Evolutionary conservation across 2,113 vertebrate species (phyloP).

Genomic region (Cyanoramphus novaezelandiae): DNA sequence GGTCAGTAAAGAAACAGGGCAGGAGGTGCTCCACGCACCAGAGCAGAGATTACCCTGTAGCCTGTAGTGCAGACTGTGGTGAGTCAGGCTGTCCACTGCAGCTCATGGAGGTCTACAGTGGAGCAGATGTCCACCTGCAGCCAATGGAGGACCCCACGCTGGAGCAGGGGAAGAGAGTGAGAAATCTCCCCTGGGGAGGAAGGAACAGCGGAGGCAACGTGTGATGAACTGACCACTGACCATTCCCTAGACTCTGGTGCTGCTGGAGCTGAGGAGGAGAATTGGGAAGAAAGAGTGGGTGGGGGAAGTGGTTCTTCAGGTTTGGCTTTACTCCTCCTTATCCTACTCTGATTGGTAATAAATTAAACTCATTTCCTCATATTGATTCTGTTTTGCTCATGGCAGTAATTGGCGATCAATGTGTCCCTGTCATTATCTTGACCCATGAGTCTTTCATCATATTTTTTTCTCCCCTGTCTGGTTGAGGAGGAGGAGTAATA

Average conservation of each 20-base stretch:
- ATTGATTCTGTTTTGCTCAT: background rate
- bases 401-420: background rate
- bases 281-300: background rate
- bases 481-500: background rate
- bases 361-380: background rate
- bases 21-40: background rate
- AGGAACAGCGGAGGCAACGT: background rate
- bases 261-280: background rate
- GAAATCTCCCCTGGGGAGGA: background rate
- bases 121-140: background rate
- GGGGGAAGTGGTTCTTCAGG: background rate
- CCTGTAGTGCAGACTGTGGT: background rate
- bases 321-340: background rate
- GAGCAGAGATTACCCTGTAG: background rate
- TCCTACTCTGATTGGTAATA: background rate
- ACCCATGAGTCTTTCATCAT: background rate
- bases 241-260: background rate
- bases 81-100: background rate
- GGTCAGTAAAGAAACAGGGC: background rate
- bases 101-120: background rate
- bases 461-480: background rate
- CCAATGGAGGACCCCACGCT: too few species aligned
- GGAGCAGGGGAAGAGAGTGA: background rate
- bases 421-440: background rate
- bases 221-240: background rate